A percentile compares a stretch with the other conserved stretches of the same genome.
Conservation (phyloP, 2,888 invertebrate species). For the Elysia crispata region DNA sequence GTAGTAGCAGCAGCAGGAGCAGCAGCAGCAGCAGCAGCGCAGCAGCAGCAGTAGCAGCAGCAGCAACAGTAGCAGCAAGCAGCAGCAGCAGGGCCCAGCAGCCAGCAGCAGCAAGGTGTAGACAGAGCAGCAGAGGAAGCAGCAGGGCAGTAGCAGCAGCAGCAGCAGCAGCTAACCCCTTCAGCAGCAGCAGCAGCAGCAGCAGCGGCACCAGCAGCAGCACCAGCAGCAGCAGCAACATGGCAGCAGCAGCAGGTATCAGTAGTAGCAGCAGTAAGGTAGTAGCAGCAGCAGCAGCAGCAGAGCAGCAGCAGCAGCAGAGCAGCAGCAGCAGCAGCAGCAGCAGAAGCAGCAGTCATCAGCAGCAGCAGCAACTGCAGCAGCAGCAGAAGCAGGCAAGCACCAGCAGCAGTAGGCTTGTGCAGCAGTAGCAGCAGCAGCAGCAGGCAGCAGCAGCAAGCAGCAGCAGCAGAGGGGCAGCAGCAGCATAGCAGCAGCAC, state of each 20-base stretch:
- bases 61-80: too few species aligned
- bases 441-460: too few species aligned
- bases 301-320: too few species aligned
- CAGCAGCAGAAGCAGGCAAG: background rate
- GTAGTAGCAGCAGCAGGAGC: constrained; percentile 4
- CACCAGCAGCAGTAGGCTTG: background rate
- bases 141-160: background rate
- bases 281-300: background rate
- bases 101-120: too few species aligned
- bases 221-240: background rate
- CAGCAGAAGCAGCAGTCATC: too few species aligned
- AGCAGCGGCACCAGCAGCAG: background rate
- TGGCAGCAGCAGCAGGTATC: background rate
- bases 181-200: background rate
- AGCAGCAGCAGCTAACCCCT: background rate
- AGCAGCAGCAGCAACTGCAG: too few species aligned
- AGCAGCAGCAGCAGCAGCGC: constrained; percentile 2
- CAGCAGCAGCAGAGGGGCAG: too few species aligned
- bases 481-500: too few species aligned
- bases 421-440: background rate
- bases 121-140: background rate
- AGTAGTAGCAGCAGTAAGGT: background rate
- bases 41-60: too few species aligned
- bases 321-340: too few species aligned
- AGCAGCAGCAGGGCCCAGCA: too few species aligned